Conservation (phyloP, 1,140 invertebrate species). For the Drosophila truncata region DNA sequence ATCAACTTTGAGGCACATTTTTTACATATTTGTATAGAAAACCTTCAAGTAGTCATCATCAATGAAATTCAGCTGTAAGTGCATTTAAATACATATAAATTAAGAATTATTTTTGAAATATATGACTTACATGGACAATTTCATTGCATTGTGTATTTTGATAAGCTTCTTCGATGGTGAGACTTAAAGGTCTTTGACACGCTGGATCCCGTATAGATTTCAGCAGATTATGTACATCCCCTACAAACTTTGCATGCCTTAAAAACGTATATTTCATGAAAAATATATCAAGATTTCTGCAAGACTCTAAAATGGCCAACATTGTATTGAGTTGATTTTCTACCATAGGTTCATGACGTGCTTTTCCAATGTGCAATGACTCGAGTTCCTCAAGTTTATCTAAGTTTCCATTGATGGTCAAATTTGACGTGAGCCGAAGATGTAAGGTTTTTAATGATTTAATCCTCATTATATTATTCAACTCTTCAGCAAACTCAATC, state of each 20-base stretch:
- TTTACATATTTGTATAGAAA: constrained; percentile 2
- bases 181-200: not conserved
- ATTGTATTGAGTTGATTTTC: not conserved
- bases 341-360: accelerated
- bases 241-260: not conserved
- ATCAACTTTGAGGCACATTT: constrained; percentile 16
- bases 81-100: not conserved
- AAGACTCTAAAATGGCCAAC: not conserved
- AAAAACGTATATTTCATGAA: too few species aligned
- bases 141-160: accelerated
- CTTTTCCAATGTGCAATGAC: not conserved
- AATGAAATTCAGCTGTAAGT: not conserved
- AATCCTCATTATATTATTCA: constrained; percentile 3
- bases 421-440: not conserved
- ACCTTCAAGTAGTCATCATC: not conserved
- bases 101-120: not conserved
- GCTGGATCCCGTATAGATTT: not conserved
- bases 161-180: not conserved
- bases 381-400: not conserved
- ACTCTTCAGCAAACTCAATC: not conserved
- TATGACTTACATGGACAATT: not conserved
- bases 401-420: not conserved
- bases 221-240: not conserved
- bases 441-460: not conserved
- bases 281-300: not conserved